A percentile compares a stretch with the other conserved stretches of the same genome.
phyloP scores from a whole-genome alignment of 2,113 vertebrate species.

The Oncorhynchus clarkii region DNA sequence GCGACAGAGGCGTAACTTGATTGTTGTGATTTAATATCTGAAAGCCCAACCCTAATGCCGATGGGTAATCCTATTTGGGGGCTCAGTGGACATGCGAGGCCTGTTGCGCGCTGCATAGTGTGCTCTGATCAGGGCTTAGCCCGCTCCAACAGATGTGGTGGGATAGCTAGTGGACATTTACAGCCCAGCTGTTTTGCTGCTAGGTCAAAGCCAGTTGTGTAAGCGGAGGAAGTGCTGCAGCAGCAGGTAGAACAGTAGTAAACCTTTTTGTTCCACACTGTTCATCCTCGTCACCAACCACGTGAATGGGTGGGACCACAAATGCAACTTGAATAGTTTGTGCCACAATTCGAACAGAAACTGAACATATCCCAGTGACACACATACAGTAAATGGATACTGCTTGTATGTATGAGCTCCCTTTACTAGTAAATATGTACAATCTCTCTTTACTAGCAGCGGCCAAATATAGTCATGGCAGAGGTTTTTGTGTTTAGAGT shows the following conservation, averaged over 20 bases:
- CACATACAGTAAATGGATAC: not conserved
- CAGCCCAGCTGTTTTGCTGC: conserved; percentile 2
- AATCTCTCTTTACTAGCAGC: not conserved
- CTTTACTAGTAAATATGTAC: too few relatives aligned
- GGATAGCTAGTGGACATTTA: too few relatives aligned
- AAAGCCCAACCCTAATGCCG: too few relatives aligned
- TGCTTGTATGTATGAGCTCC: too few relatives aligned
- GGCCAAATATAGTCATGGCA: conserved; percentile 29
- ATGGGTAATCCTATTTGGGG: too few relatives aligned
- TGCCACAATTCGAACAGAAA: not conserved
- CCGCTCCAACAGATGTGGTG: conserved; percentile 6
- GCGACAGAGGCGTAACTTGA: conserved; percentile 48
- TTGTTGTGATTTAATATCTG: conserved; percentile 60
- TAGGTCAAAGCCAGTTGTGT: conserved; percentile 8
- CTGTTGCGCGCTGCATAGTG: too few relatives aligned
- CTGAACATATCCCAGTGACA: not conserved
- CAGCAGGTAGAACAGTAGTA: not conserved
- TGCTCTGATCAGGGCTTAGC: too few relatives aligned
- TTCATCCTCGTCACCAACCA: too few relatives aligned
- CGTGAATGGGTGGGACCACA: too few relatives aligned
- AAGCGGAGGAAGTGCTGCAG: not conserved
- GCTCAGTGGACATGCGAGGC: too few relatives aligned
- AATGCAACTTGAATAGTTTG: too few relatives aligned
- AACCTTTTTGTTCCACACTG: too few relatives aligned
- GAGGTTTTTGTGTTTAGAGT: not conserved